phyloP scores from a whole-genome alignment of 1,140 invertebrate species.

The Dreissena polymorpha region DNA sequence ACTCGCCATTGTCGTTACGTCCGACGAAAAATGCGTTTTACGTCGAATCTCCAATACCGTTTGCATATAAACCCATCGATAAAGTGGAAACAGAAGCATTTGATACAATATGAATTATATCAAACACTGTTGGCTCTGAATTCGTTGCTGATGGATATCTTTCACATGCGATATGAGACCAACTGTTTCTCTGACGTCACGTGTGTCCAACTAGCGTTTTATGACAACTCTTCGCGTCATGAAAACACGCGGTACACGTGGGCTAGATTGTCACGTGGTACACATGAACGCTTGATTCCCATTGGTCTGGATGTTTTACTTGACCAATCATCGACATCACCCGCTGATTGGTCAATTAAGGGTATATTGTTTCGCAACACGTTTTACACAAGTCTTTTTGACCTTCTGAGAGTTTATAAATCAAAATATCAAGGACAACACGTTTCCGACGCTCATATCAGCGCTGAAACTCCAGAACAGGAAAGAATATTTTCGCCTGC shows the following conservation, averaged over 20 bases:
- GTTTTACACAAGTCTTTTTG: conserved; percentile 63
- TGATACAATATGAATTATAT: not conserved
- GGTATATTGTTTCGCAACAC: conserved; percentile 70
- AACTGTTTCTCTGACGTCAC: conserved; percentile 64
- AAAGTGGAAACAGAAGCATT: not conserved
- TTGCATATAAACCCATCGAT: not conserved
- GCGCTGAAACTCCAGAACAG: not conserved
- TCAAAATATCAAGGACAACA: not conserved
- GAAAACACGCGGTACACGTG: conserved; percentile 65
- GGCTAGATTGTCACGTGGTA: conserved; percentile 67
- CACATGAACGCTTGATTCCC: conserved; percentile 70
- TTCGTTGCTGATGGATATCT: conserved; percentile 65
- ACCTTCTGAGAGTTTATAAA: conserved; percentile 62
- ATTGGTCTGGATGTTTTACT: conserved; percentile 69
- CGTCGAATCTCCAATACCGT: not conserved
- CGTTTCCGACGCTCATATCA: not conserved
- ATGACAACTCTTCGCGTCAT: conserved; percentile 60
- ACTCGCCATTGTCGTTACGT: not conserved
- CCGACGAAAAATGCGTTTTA: conserved; percentile 14
- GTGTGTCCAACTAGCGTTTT: conserved; percentile 64
- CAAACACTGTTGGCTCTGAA: conserved; percentile 58
- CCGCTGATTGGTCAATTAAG: conserved; percentile 62
- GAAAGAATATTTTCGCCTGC: not conserved
- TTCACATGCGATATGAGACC: conserved; percentile 61
- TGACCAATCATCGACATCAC: conserved; percentile 63